Percentiles rank a stretch among this genome's conserved stretches.
phyloP scores from a whole-genome alignment of 2,113 vertebrate species.

The Plecturocebus donacophilus region DNA sequence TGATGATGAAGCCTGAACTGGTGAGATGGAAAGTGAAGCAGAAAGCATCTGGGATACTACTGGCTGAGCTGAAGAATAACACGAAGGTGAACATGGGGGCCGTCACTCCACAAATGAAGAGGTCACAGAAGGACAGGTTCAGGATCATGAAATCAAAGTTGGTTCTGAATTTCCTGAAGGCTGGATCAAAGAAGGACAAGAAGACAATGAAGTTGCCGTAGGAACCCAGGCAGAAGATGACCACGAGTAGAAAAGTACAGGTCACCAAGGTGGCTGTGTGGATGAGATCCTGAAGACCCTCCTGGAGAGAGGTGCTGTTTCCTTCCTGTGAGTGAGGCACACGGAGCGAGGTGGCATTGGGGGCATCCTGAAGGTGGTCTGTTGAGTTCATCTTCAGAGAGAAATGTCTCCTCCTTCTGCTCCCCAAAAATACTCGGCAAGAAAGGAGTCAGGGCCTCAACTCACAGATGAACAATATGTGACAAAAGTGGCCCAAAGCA shows the following conservation, averaged over 20 bases:
- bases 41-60: conserved; percentile 89
- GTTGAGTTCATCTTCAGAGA: conserved; percentile 91
- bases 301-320: conserved; percentile 74
- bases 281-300: conserved; percentile 86
- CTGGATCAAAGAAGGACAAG: conserved; percentile 96
- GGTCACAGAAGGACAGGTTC: conserved; percentile 97
- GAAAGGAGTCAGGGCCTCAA: conserved; percentile 54
- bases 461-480: conserved; percentile 47
- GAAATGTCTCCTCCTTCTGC: conserved; percentile 7
- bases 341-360: conserved; percentile 61
- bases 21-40: conserved; percentile 97
- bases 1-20: conserved; percentile 95
- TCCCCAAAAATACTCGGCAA: not conserved
- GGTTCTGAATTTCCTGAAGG: conserved; percentile 96
- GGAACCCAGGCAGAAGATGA: conserved; percentile 95
- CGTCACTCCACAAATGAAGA: conserved; percentile 95
- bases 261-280: conserved; percentile 92
- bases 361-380: conserved; percentile 78
- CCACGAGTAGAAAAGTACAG: conserved; percentile 90
- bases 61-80: conserved; percentile 90
- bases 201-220: conserved; percentile 97
- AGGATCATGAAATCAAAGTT: conserved; percentile 99
- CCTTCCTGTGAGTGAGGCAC: conserved; percentile 51
- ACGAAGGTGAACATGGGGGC: conserved; percentile 95
- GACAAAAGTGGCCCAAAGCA: conserved; percentile 42